Base-by-base conservation (phyloP, 2,797 vertebrate genomes). In the Macropus fuliginosus region DNA sequence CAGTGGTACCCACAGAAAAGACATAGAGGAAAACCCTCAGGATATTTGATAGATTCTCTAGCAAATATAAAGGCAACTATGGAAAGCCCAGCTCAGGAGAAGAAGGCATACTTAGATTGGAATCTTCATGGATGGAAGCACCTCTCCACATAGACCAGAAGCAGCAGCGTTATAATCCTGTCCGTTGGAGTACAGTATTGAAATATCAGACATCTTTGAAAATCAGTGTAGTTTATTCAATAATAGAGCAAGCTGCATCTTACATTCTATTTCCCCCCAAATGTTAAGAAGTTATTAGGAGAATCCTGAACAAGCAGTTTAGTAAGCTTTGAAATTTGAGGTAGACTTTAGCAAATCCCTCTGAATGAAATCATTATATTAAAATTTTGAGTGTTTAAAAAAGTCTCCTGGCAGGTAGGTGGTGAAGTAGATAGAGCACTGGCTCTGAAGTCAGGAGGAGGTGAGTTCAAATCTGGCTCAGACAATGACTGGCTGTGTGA, bases 231-330 rank as follows among this genome's bases (percentile, higher is more conserved):
- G 91, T 91, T 90, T 96, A 92, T 93, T n/a, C 55, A 31, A 11
- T 52, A 87, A 59, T 4, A 93, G 91, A 94, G 10, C 74, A 92
- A 95, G 93, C 34, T 56, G 31, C 81, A 94, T 95, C 92, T 94
- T 52, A 92, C 54, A 31, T 13, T 27, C 13, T 40, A n/a, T 66
- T 74, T 74, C 16, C 6, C 62, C 14, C 5, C 81, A 96, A 95
- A 94, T 52, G 46, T n/a, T 56, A 93, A 66, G 62, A 66, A n/a
- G 16, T 66, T n/a, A 27, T 54, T 29, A 16, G 50, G 34, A 52
- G 95, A 92, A 54, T 18, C 94, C 34, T 81, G 54, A 40, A 3
- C 4, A 92, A 91, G 50, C 16, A 62, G 6, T 95, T 31, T 81
- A 55, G 0, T 92, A 34, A 57, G 62, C 90, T 21, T 14, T 59